Evolutionary conservation across 2,888 invertebrate species (phyloP).

Genomic region (Heteropelma amictum): DNA sequence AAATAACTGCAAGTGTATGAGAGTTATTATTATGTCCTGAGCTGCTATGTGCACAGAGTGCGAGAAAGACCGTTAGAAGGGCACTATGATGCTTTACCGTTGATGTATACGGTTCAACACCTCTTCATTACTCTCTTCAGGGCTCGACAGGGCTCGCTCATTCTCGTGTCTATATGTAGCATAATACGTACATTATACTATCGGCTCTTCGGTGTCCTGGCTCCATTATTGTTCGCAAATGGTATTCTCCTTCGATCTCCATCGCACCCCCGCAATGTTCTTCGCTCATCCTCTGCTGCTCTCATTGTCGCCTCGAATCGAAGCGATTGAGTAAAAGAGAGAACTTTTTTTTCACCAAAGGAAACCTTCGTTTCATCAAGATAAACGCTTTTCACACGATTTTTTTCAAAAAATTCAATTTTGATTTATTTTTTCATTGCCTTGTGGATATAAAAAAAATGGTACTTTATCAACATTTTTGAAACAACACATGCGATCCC

Average conservation of each 20-base stretch:
- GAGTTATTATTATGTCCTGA: constrained; percentile 73
- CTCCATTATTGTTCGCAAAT: constrained; percentile 53
- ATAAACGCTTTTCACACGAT: background rate
- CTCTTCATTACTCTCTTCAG: constrained; percentile 76
- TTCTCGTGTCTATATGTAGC: constrained; percentile 22
- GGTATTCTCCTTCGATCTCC: constrained; percentile 34
- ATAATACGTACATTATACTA: constrained; percentile 41
- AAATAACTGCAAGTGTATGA: constrained; percentile 60
- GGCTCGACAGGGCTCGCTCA: constrained; percentile 39
- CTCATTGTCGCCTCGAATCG: constrained; percentile 24
- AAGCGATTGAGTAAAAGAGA: background rate
- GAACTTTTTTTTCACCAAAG: background rate
- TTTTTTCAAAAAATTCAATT: background rate
- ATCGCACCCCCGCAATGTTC: constrained; percentile 16
- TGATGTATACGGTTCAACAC: constrained; percentile 74
- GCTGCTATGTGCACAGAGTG: constrained; percentile 64
- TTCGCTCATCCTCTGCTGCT: constrained; percentile 7
- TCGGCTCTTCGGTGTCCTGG: constrained; percentile 49
- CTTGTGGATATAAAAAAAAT: background rate
- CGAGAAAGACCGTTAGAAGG: constrained; percentile 53
- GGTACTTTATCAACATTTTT: background rate
- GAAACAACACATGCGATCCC: background rate
- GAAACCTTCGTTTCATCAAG: no score
- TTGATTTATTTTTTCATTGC: background rate
- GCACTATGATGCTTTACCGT: constrained; percentile 71